Conservation (phyloP, 92 coral and sea anemone genomes). For the Parazoanthus atlanticus region DNA sequence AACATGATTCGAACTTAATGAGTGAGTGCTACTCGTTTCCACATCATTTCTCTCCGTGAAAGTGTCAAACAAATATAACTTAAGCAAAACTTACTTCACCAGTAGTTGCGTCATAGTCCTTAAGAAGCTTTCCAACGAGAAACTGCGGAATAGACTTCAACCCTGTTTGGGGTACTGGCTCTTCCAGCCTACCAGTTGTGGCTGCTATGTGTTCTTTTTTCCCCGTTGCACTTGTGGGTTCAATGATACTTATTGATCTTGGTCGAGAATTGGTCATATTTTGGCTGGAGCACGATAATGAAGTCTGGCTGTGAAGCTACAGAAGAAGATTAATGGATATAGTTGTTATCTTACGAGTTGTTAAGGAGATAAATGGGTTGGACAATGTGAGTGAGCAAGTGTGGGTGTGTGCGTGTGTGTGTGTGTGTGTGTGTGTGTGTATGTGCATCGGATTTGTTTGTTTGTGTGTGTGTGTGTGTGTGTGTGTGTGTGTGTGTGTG, state of each 20-base stretch:
- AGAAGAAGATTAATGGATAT: neutral
- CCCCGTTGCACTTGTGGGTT: neutral
- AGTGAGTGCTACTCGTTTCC: too few relatives aligned
- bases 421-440: too few relatives aligned
- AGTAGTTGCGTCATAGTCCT: conserved; percentile 19
- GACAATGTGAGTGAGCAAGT: too few relatives aligned
- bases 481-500: too few relatives aligned
- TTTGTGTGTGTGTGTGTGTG: too few relatives aligned
- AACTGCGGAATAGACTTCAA: conserved; percentile 9
- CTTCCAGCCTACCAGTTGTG: neutral
- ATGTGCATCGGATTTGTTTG: too few relatives aligned
- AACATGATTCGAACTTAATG: too few relatives aligned
- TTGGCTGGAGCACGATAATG: neutral
- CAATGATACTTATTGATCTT: neutral
- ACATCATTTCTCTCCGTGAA: neutral
- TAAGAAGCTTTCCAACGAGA: conserved; percentile 21
- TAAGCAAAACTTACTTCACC: conserved; percentile 16
- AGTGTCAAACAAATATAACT: neutral
- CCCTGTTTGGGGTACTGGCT: neutral
- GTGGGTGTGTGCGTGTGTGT: too few relatives aligned
- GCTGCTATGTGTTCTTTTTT: neutral
- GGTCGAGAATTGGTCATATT: neutral
- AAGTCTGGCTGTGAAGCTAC: neutral
- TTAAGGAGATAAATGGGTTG: too few relatives aligned
- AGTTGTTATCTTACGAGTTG: neutral